These are phyloP conservation scores for Sicus ferrugineus DNA, from an alignment of 2,888 invertebrate genomes.

Conservation along the genomic window DNA sequence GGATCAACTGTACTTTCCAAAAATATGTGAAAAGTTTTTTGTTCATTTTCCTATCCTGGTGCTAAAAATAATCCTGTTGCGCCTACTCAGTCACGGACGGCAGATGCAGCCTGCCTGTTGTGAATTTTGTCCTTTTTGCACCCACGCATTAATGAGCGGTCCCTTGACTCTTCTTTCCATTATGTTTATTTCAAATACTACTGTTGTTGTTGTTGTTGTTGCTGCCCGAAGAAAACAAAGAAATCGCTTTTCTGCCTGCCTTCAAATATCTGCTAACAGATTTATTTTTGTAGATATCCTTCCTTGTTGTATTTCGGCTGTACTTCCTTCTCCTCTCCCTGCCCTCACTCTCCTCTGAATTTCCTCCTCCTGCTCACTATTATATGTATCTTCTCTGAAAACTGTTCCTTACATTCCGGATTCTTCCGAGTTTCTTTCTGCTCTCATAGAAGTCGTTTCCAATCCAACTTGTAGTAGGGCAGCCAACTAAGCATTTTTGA, in stretches of 20 bases:
- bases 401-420: neutral
- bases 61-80: slow-evolving; percentile 33
- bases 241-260: neutral
- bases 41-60: neutral
- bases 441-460: neutral
- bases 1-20: slow-evolving; percentile 15
- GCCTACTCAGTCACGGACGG: neutral
- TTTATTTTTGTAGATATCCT: neutral
- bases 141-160: slow-evolving; percentile 1
- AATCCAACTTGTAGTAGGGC: neutral
- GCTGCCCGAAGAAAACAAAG: neutral
- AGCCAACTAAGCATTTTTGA: neutral
- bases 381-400: no score
- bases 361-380: neutral
- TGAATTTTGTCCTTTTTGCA: neutral
- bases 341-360: neutral
- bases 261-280: neutral
- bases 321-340: neutral
- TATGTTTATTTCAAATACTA: neutral
- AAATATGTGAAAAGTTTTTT: slow-evolving; percentile 2
- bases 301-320: neutral
- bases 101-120: neutral
- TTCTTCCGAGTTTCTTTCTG: neutral
- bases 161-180: no score
- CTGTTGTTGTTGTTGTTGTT: neutral